Evolutionary conservation across 2,797 vertebrate species (phyloP).

Genomic region (Hipposideros larvatus): DNA sequence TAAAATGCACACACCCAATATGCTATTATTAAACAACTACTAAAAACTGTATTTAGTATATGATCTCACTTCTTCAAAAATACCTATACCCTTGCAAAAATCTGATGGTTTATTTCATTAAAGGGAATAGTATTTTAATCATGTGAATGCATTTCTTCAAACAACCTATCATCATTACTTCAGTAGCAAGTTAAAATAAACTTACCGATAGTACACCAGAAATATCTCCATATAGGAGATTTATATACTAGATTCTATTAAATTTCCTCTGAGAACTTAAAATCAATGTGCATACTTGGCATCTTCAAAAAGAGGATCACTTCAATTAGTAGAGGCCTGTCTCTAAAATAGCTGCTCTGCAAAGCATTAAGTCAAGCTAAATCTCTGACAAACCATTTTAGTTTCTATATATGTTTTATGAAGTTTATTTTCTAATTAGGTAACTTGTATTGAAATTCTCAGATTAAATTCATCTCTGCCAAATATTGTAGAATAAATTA

Average conservation of each 20-base stretch:
- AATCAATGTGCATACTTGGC: neutral
- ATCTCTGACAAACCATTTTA: constrained; percentile 8
- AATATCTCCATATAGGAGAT: neutral
- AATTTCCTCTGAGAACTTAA: constrained; percentile 49
- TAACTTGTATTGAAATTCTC: constrained; percentile 26
- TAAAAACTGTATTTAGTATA: constrained; percentile 20
- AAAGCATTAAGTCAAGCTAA: neutral
- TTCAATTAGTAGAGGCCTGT: neutral
- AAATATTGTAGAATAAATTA: constrained; percentile 33
- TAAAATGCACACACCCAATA: neutral
- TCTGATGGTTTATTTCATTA: neutral
- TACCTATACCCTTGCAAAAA: neutral
- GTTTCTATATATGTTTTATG: constrained; percentile 13
- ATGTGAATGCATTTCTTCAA: neutral
- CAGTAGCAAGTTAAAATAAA: neutral
- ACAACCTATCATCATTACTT: neutral
- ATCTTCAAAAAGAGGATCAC: neutral
- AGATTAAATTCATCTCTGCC: constrained; percentile 48
- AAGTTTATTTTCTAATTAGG: neutral
- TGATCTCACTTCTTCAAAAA: constrained; percentile 28
- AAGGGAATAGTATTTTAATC: neutral
- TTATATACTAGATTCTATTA: constrained; percentile 25
- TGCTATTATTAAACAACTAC: neutral
- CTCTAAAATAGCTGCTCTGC: neutral
- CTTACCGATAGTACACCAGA: neutral